A percentile compares a stretch with the other conserved stretches of the same genome.
These are phyloP conservation scores for Oophaga sylvatica DNA, from an alignment of 2,797 vertebrate genomes.

Conservation along the genomic window DNA sequence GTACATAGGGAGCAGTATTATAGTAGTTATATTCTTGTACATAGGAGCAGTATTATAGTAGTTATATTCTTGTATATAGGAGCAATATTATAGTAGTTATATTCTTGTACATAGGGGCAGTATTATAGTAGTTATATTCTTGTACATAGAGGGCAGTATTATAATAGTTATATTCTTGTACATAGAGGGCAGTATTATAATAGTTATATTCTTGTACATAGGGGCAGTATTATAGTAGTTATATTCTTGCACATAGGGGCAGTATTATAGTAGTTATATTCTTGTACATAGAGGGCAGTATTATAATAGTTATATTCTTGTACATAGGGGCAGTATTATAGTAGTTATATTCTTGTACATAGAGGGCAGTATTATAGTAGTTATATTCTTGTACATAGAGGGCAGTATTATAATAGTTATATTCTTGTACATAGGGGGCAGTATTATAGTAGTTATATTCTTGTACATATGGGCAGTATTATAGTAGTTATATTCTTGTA, in stretches of 20 bases:
- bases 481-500: not conserved
- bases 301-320: not conserved
- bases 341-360: constrained; percentile 1
- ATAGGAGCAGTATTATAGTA: not conserved
- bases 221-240: not conserved
- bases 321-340: constrained; percentile 3
- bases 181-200: not conserved
- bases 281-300: not conserved
- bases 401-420: constrained; percentile 1
- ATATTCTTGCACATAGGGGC: too few relatives aligned
- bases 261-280: constrained; percentile 8
- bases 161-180: not conserved
- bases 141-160: not conserved
- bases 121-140: constrained; percentile 6
- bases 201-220: not conserved
- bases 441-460: constrained; percentile 7
- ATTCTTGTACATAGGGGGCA: not conserved
- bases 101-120: not conserved
- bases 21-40: not conserved
- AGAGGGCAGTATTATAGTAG: constrained; percentile 1
- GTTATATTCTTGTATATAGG: too few relatives aligned
- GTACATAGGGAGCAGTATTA: constrained; percentile 1
- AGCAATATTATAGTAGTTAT: not conserved
- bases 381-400: not conserved
- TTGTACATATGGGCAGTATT: not conserved